phyloP scores from a whole-genome alignment of 2,888 invertebrate species.

The Scelioninae gen. 1 region DNA sequence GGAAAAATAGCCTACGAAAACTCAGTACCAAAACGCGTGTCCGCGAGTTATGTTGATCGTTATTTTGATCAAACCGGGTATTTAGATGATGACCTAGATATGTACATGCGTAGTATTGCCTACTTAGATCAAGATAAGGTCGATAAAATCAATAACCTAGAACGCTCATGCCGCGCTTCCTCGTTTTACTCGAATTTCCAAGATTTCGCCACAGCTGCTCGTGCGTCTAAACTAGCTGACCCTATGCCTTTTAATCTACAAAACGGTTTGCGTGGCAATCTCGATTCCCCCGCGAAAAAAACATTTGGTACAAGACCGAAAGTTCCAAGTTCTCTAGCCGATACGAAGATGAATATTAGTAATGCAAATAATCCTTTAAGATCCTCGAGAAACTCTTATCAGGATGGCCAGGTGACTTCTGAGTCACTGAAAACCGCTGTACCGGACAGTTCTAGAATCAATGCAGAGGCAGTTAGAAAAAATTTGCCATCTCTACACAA shows the following conservation, averaged over 20 bases:
- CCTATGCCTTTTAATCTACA: conserved; percentile 49
- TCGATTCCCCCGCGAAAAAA: conserved; percentile 59
- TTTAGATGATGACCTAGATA: conserved; percentile 76
- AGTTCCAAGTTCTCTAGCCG: conserved; percentile 71
- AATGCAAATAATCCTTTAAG: background rate
- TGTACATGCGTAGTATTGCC: conserved; percentile 52
- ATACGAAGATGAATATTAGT: conserved; percentile 76
- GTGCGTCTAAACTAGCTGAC: conserved; percentile 61
- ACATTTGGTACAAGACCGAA: conserved; percentile 78
- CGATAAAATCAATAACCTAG: conserved; percentile 78
- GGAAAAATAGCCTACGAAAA: conserved; percentile 76
- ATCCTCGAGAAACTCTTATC: conserved; percentile 68
- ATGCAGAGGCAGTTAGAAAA: conserved; percentile 78
- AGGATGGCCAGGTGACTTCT: conserved; percentile 48
- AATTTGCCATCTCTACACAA: conserved; percentile 79
- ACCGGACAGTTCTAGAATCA: conserved; percentile 76
- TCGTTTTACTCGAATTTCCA: conserved; percentile 78
- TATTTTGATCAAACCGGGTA: conserved; percentile 82
- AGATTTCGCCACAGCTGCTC: conserved; percentile 72
- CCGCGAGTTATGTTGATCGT: conserved; percentile 82
- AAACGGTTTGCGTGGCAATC: conserved; percentile 44
- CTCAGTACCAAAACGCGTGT: conserved; percentile 79
- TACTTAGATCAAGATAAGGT: conserved; percentile 63
- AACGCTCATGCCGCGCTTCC: conserved; percentile 74
- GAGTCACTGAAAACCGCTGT: conserved; percentile 72